Base-by-base conservation (phyloP, 2,888 invertebrate genomes). In the Caenorhabditis sulstoni region DNA sequence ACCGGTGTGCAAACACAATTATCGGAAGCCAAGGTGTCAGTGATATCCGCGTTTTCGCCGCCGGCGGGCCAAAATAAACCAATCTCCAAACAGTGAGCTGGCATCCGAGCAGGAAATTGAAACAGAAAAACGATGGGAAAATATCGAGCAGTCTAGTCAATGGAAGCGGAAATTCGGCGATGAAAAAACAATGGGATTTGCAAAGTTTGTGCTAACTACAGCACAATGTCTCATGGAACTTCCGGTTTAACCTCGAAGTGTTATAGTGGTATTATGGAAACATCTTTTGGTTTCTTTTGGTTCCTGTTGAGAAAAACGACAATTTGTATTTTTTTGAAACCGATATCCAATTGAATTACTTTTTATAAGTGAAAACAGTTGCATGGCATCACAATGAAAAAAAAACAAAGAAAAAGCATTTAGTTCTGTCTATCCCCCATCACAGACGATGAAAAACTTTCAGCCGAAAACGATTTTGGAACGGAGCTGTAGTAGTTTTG, bases 11-110 rank as follows among this genome's bases (percentile, higher is more conserved):
- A 76, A 76, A 76, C 44, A 76, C 18, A 64, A 58, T 47, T 49
- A 58, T 67, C 62, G 68, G 68, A 76, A 68, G 64, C 64, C 49
- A 52, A 62, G 45, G 68, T 76, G 76, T 76, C 76, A 76, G 49
- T 58, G 76, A 76, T 76, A 76, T 76, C 76, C 76, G 76, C 62
- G 58, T 64, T 64, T 76, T 76, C 68, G 52, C 64, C 68, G 58
- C 64, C 44, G 62, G 76, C 55, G 64, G 67, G 76, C 76, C 52
- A 52, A 76, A 76, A 68, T 76, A 68, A 76, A 68, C 62, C 68
- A 57, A 67, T 47, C 23, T 35, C 37, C 75, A 75, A 76, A 68
- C 52, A 76, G 35, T 73, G 49, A n/a, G 12, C 23, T 39, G 71
- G 55, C 71, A 57, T 53, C 44, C 52, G 45, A 61, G 61, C 53